phyloP scores from a whole-genome alignment of 2,113 vertebrate genomes.

The Rhineura floridana region DNA sequence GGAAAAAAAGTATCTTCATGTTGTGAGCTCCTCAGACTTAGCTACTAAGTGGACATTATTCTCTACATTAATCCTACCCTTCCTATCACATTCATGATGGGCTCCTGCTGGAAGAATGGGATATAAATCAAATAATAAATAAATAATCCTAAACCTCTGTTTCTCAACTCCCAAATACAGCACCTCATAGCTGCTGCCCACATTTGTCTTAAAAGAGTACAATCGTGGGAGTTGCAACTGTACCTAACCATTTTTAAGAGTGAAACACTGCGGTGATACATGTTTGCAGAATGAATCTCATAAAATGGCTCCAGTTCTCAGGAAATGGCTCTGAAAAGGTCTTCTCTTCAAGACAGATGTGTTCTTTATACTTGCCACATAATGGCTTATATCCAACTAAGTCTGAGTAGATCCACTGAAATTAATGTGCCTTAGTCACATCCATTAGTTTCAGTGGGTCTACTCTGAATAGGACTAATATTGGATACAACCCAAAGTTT shows the following conservation, averaged over 20 bases:
- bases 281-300: not conserved
- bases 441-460: too few species aligned
- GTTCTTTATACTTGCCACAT: not conserved
- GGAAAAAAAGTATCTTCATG: not conserved
- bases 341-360: not conserved
- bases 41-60: not conserved
- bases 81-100: not conserved
- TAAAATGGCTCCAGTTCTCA: not conserved
- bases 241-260: not conserved
- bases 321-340: not conserved
- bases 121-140: too few species aligned
- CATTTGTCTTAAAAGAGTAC: not conserved
- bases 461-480: too few species aligned
- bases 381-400: too few species aligned
- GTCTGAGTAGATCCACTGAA: too few species aligned
- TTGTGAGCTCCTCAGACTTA: not conserved
- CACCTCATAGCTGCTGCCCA: not conserved
- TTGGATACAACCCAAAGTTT: too few species aligned
- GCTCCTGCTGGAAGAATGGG: too few species aligned
- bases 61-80: not conserved
- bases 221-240: not conserved
- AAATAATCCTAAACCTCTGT: not conserved
- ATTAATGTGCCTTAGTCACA: too few species aligned
- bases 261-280: not conserved
- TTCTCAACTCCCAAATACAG: not conserved